Conservation (phyloP, 2,797 vertebrate species). For the Rhabdomys pumilio region DNA sequence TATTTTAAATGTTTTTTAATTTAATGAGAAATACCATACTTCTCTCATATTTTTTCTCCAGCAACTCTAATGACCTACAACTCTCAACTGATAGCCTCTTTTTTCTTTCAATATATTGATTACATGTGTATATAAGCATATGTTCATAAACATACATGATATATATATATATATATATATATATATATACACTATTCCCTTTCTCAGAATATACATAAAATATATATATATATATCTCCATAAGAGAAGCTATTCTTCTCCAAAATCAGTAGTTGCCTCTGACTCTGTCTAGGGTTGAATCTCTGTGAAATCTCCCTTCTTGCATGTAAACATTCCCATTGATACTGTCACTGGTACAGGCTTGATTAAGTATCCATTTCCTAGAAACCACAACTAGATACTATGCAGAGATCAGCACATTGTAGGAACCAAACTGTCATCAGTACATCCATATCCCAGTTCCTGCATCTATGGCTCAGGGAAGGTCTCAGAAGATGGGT, state of each 20-base stretch:
- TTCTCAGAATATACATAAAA: too few relatives aligned
- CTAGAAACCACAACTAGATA: not conserved
- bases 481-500: not conserved
- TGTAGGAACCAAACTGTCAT: not conserved
- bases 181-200: too few relatives aligned
- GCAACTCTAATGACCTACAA: not conserved
- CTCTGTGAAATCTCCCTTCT: not conserved
- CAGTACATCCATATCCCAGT: too few relatives aligned
- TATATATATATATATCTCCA: too few relatives aligned
- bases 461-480: too few relatives aligned
- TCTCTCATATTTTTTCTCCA: not conserved
- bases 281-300: not conserved
- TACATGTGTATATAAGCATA: not conserved
- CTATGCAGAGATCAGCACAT: not conserved
- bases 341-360: not conserved
- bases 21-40: not conserved
- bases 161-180: too few relatives aligned
- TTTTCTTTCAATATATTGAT: not conserved
- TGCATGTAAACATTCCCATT: not conserved
- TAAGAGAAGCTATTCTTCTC: not conserved
- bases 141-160: too few relatives aligned
- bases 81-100: not conserved
- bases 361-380: not conserved
- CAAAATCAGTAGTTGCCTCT: not conserved
- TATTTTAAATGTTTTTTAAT: slow-evolving; percentile 24